phyloP scores from a whole-genome alignment of 2,797 vertebrate species.

The Otolemur crassicaudatus region DNA sequence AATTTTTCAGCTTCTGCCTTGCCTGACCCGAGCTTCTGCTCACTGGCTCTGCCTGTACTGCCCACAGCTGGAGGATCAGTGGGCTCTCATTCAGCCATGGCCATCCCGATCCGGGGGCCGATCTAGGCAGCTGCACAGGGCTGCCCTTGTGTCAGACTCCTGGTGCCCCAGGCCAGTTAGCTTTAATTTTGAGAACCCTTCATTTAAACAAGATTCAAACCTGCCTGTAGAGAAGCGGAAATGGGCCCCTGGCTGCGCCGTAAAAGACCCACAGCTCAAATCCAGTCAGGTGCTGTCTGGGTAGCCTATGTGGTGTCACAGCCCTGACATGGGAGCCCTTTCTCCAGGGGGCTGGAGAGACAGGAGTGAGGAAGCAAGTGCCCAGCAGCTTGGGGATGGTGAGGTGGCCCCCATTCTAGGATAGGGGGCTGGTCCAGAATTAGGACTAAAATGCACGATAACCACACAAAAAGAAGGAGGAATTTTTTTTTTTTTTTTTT shows the following conservation, averaged over 20 bases:
- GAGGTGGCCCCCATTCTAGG: background rate
- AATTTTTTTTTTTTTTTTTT: accelerated
- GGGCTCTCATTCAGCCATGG: background rate
- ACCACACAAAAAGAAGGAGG: background rate
- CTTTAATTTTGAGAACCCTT: background rate
- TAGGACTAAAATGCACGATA: background rate
- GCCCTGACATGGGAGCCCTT: background rate
- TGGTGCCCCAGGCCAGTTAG: no score
- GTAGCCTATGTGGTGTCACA: background rate
- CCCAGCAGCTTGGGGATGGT: background rate
- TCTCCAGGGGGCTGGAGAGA: background rate
- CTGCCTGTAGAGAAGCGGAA: accelerated
- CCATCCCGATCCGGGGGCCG: background rate
- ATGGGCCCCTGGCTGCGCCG: background rate
- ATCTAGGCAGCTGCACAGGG: no score
- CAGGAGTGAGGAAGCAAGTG: background rate
- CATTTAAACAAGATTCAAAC: background rate
- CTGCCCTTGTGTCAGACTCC: background rate
- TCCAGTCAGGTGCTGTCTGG: background rate
- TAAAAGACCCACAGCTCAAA: accelerated
- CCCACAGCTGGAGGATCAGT: background rate
- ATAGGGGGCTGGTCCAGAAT: background rate
- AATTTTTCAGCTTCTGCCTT: no score
- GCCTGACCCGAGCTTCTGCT: no score
- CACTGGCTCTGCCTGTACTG: background rate